Base-by-base conservation (phyloP, 2,113 vertebrate genomes). In the Plectropomus leopardus region DNA sequence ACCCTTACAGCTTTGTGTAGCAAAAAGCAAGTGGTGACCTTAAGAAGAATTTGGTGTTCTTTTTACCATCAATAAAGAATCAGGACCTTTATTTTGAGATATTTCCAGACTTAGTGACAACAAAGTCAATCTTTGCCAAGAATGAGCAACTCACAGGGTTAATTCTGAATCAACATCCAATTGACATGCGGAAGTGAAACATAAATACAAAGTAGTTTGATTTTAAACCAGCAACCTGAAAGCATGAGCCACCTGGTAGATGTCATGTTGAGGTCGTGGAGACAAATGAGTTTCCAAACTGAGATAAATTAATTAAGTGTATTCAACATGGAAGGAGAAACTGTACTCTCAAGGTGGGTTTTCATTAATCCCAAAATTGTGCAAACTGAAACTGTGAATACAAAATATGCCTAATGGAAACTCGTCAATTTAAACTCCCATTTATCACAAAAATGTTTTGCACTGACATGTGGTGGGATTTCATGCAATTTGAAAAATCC, bases 211-310 rank as follows among this genome's bases (percentile, higher is more conserved):
- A 36, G 15, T 58, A 10, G 3, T 45, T 17, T 59, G 34, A 58
- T 24, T 72, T 66, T 51, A 51, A 76, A 66, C 59, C 26, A 66
- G 45, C 34, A 45, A 59, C 11, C 3, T 17, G 40, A 30, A 3
- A 57, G 36, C 50, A 79, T 69, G 15, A 59, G 58, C 58, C 71
- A 71, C 44, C 76, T 74, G 54, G 21, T 54, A 60, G 63, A 23
- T 47, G 47, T 54, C 8, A n/a, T 36, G 7, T 6, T 30, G 13
- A n/a, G n/a, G n/a, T n/a, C n/a, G n/a, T n/a, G n/a, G 34, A 36
- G 34, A 36, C 34, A 36, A n/a, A n/a, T n/a, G 34, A 8, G 34
- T 36, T 36, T 66, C 16, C 45, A 60, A 14, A 36, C 44, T 17
- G 36, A 78, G 40, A 60, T 17, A 16, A 17, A 66, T 24, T 16